Evolutionary conservation across 2,113 vertebrate genomes (phyloP), one percentile per base, ranked within the genome.

Genomic region (Rhineura floridana): DNA sequence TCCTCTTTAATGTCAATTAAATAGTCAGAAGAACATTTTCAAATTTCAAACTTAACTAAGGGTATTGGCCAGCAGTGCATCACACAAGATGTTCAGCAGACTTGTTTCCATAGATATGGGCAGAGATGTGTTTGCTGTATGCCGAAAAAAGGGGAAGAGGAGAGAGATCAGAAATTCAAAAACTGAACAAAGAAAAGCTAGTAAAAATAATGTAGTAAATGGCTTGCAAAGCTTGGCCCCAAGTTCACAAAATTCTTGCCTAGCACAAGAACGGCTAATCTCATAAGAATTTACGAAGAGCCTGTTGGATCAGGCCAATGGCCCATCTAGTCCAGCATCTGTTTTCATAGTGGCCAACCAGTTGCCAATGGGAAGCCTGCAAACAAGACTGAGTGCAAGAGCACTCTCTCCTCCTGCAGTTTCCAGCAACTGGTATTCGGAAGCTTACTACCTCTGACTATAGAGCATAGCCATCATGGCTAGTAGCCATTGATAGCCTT

Each of bases 1-100:
- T 82, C 79, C 52, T 82, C 50, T 82, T 77, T 82, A 76, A 90
- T 63, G 67, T 75, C 84, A 65, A 48, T 89, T 87, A 87, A 75
- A 62, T 67, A 76, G 46, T 55, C 70, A 77, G 63, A 65, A 82
- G 48, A 55, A 67, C n/a, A n/a, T 75, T 85, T 75, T 81, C 78
- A 85, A 85, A 65, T 69, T 76, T 82, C 46, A 75, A 59, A 67
- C 55, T 73, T 89, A 84, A 85, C 67, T 48, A 28, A 46, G 25
- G 36, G 30, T 86, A 42, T 42, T 75, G 69, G 77, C 33, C 44
- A 81, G 9, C 52, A 46, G 33, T 44, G 78, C 23, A 44, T 85
- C 42, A 30, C 79, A 82, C 69, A 82, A 87, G 78, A 87, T 72
- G 67, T 87, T 82, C 79, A 63, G 39, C 70, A 73, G 86, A 65